Base-by-base conservation (phyloP, 1,140 invertebrate species). In the Leptopilina clavipes region DNA sequence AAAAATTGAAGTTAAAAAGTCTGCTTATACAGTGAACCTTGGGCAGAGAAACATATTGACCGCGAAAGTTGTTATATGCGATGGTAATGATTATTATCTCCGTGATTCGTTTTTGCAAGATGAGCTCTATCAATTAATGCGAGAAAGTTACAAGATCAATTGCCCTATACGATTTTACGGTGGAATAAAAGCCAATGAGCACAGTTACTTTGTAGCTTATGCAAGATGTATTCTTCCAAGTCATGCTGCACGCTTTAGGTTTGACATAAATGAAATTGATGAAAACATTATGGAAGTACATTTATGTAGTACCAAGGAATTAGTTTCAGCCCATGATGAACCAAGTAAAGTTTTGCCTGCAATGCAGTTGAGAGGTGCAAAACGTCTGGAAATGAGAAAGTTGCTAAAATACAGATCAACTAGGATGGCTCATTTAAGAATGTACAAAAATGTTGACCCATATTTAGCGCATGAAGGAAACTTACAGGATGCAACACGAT, bases 381-480 rank as follows among this genome's bases (percentile, higher is more conserved):
- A 77, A 70, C 17, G 76, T 37, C 17, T 73, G 10, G n/a, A 75
- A 45, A 9, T 70, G n/a, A 74, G 65, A 44, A 31, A 75, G 14
- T 9, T 25, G 7, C 17, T 75, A 12, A 19, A 75, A 72, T 14
- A 73, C 18, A 12, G 25, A 37, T 37, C 22, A 1, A 56, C 40
- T 5, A 18, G 44, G 3, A 44, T 56, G 43, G n/a, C 73, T 37
- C 22, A 45, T 25, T 17, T n/a, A 59, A 72, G 73, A 72, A 14
- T 56, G 18, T 17, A 10, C 25, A 6, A 1, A 22, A 76, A 77
- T 71, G 37, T 70, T 0, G 37, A 72, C 45, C 1, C 37, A 22
- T 71, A 73, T 48, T 54, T 45, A 6, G 70, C 19, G 11, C 31
- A 74, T 71, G 77, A 82, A 43, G 75, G 77, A 1, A 73, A 82